Conservation (phyloP, 2,888 invertebrate genomes). For the Chloroclystis v-ata region DNA sequence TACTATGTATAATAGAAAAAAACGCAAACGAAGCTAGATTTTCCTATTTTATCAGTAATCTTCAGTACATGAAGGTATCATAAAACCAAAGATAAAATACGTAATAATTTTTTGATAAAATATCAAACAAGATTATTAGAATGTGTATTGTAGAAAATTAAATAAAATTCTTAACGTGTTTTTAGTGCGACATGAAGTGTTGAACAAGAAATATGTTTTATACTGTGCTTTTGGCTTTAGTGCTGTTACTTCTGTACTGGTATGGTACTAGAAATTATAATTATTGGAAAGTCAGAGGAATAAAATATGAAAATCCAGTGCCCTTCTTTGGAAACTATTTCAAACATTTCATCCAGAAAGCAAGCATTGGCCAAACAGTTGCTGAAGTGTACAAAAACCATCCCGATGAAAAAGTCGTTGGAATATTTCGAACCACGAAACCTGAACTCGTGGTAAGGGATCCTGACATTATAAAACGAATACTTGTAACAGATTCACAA, state of each 20-base stretch:
- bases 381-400: slow-evolving; percentile 42
- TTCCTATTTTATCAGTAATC: too few species aligned
- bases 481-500: slow-evolving; percentile 43
- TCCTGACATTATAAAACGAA: slow-evolving; percentile 44
- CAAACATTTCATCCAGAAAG: slow-evolving; percentile 30
- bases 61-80: too few species aligned
- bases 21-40: too few species aligned
- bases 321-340: slow-evolving; percentile 40
- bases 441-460: slow-evolving; percentile 47
- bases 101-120: too few species aligned
- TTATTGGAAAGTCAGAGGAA: slow-evolving; percentile 43
- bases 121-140: too few species aligned
- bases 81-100: too few species aligned
- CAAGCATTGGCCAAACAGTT: slow-evolving; percentile 37
- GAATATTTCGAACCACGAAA: slow-evolving; percentile 37
- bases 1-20: too few species aligned
- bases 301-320: slow-evolving; percentile 42
- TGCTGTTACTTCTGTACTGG: not conserved
- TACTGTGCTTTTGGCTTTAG: not conserved
- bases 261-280: slow-evolving; percentile 31
- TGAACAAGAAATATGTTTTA: not conserved
- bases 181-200: not conserved
- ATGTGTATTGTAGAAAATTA: too few species aligned
- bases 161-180: too few species aligned
- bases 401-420: slow-evolving; percentile 46